A percentile compares a stretch with the other conserved stretches of the same genome.
phyloP scores from a whole-genome alignment of 2,797 vertebrate genomes.

The Chiloscyllium punctatum region DNA sequence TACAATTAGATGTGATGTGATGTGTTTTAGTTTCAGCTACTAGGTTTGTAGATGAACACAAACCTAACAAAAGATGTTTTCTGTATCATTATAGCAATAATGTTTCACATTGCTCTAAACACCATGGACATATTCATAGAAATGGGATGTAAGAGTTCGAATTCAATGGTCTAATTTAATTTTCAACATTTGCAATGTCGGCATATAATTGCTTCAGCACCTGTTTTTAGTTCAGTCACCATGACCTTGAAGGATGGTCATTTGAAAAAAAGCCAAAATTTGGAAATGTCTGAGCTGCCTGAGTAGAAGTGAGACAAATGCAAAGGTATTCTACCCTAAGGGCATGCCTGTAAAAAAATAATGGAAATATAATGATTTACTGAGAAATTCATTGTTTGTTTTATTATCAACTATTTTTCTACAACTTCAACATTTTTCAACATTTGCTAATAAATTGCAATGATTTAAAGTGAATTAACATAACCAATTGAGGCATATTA shows the following conservation, averaged over 20 bases:
- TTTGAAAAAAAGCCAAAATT: neutral
- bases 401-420: neutral
- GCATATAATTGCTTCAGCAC: neutral
- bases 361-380: neutral
- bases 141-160: neutral
- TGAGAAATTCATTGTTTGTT: neutral
- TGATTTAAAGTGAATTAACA: neutral
- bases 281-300: neutral
- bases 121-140: neutral
- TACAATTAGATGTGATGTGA: no score
- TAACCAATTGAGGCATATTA: neutral
- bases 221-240: neutral
- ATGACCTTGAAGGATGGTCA: neutral
- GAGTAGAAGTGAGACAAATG: neutral
- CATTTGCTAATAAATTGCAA: neutral
- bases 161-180: neutral
- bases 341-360: neutral
- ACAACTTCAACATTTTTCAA: neutral
- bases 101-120: neutral
- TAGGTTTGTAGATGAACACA: neutral
- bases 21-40: neutral
- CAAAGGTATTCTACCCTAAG: neutral
- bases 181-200: neutral
- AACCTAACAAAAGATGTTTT: neutral
- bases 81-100: neutral